Evolutionary conservation across 2,888 invertebrate species (phyloP).

Genomic region (Acanthoscelides obtectus): DNA sequence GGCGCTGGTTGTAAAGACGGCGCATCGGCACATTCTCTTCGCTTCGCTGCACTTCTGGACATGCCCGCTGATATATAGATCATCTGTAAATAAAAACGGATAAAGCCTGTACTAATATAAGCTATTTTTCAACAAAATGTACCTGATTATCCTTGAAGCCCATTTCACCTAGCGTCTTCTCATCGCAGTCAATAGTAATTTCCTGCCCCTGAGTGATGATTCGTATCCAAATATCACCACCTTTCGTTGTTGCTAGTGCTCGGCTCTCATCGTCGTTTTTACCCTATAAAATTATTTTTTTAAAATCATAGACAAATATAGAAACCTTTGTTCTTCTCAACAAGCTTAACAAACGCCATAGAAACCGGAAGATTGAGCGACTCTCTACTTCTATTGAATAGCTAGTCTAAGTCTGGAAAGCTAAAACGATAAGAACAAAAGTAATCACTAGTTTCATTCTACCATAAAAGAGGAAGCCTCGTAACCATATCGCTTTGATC

Average conservation of each 20-base stretch:
- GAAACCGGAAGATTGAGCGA: too few relatives aligned
- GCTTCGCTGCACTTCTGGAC: constrained; percentile 50
- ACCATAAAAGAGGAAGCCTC: too few relatives aligned
- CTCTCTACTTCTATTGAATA: too few relatives aligned
- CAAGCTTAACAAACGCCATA: too few relatives aligned
- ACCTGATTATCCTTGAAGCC: constrained; percentile 93
- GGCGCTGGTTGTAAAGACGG: constrained; percentile 85
- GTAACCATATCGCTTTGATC: too few relatives aligned
- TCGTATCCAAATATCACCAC: constrained; percentile 59
- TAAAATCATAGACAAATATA: too few relatives aligned
- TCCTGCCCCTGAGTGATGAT: constrained; percentile 95
- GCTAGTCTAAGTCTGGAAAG: too few relatives aligned
- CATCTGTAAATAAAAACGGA: constrained; percentile 55
- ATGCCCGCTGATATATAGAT: constrained; percentile 89
- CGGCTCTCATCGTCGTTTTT: constrained; percentile 33
- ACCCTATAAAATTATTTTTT: constrained; percentile 29
- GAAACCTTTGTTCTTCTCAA: too few relatives aligned
- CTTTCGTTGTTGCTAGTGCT: constrained; percentile 48
- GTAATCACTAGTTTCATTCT: too few relatives aligned
- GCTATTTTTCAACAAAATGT: constrained; percentile 5
- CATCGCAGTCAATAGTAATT: constrained; percentile 86
- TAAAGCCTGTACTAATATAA: too few relatives aligned
- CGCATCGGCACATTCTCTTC: constrained; percentile 70
- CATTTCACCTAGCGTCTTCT: constrained; percentile 84
- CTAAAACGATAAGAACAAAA: too few relatives aligned